phyloP scores from a whole-genome alignment of 2,797 vertebrate species.

The Lagorchestes hirsutus region DNA sequence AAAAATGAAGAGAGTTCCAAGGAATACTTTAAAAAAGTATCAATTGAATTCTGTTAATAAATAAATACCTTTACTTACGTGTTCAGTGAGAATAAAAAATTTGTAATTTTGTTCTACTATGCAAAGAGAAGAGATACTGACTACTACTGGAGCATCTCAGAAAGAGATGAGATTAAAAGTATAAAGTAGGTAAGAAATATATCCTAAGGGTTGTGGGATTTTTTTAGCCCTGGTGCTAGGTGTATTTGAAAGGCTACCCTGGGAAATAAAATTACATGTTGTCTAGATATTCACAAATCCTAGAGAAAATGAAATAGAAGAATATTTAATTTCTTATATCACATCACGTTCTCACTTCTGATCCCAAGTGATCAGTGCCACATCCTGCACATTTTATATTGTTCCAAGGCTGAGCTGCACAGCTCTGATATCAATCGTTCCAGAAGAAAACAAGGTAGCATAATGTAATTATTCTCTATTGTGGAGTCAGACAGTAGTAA shows the following conservation, averaged over 20 bases:
- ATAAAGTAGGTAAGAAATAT: neutral
- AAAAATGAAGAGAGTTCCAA: conserved; percentile 36
- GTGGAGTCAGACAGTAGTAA: conserved; percentile 39
- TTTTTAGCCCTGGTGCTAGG: neutral
- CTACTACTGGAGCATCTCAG: neutral
- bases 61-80: conserved; percentile 18
- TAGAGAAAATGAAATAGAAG: conserved; percentile 68
- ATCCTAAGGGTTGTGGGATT: neutral
- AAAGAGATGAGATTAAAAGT: conserved; percentile 1
- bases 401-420: conserved; percentile 22
- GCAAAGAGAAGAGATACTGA: neutral
- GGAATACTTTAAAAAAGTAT: conserved; percentile 43
- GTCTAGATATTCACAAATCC: conserved; percentile 49
- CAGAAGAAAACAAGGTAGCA: neutral
- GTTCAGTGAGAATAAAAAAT: neutral
- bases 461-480: conserved; percentile 42
- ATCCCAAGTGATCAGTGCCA: conserved; percentile 45
- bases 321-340: conserved; percentile 46
- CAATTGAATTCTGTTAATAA: conserved; percentile 60
- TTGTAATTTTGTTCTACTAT: conserved; percentile 28
- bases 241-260: conserved; percentile 28
- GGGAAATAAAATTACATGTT: conserved; percentile 61
- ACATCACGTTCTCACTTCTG: neutral
- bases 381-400: conserved; percentile 43
- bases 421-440: conserved; percentile 41